phyloP scores from a whole-genome alignment of 1,140 invertebrate genomes.

The Phthorimaea operculella region DNA sequence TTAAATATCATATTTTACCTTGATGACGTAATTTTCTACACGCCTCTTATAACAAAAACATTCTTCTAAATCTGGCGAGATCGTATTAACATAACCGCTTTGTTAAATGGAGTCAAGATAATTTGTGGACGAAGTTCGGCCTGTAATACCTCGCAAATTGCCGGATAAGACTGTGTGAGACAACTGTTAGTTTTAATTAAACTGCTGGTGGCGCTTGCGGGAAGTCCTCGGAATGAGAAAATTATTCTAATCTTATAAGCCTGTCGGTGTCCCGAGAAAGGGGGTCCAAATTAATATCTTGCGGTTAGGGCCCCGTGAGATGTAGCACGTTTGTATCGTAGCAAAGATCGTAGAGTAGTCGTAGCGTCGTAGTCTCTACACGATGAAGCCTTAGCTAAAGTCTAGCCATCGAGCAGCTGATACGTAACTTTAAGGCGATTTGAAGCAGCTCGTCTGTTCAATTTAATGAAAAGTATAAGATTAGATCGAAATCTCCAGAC shows the following conservation, averaged over 20 bases:
- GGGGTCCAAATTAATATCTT: constrained; percentile 53
- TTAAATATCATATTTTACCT: constrained; percentile 51
- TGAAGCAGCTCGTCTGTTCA: constrained; percentile 28
- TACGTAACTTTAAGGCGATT: constrained; percentile 24
- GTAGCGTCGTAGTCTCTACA: constrained; percentile 24
- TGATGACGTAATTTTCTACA: constrained; percentile 44
- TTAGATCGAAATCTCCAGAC: constrained; percentile 34
- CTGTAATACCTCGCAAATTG: constrained; percentile 66
- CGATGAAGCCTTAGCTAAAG: constrained; percentile 4
- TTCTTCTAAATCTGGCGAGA: constrained; percentile 51
- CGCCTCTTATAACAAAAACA: constrained; percentile 46
- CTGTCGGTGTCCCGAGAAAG: constrained; percentile 49
- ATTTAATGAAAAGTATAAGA: constrained; percentile 55
- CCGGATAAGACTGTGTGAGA: constrained; percentile 65
- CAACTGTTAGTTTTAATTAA: constrained; percentile 69
- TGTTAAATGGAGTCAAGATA: constrained; percentile 65
- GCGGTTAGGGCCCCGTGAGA: constrained; percentile 20
- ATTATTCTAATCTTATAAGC: constrained; percentile 67
- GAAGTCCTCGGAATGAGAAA: constrained; percentile 57
- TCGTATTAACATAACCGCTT: constrained; percentile 64
- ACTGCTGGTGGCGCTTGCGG: constrained; percentile 59
- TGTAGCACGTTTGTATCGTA: constrained; percentile 12
- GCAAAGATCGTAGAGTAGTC: too few species aligned
- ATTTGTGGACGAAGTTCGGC: constrained; percentile 64
- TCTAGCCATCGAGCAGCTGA: background rate